These are phyloP conservation scores for Archips xylosteana DNA, from an alignment of 2,888 invertebrate species.

Conservation along the genomic window DNA sequence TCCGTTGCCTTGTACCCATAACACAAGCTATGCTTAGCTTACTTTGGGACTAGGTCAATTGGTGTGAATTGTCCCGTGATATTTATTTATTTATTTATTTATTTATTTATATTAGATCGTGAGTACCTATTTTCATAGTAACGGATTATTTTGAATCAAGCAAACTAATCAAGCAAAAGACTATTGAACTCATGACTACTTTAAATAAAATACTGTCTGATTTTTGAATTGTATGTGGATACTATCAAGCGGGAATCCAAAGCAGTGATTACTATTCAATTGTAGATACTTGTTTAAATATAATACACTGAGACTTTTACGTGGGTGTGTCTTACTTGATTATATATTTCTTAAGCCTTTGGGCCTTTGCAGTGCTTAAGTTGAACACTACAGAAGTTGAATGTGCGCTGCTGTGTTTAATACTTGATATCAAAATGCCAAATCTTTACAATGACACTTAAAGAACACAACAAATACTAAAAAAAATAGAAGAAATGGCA, in stretches of 20 bases:
- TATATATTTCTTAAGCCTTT: not conserved
- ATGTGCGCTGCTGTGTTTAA: slow-evolving; percentile 23
- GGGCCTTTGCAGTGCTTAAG: not conserved
- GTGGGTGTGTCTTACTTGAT: not conserved
- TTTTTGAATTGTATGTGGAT: not conserved
- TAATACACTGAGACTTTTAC: not conserved
- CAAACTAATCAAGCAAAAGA: not conserved
- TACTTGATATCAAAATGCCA: not conserved
- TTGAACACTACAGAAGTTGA: slow-evolving; percentile 23
- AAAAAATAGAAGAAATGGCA: not conserved
- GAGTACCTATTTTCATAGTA: too few species aligned
- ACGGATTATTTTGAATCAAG: not conserved
- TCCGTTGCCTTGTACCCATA: too few species aligned
- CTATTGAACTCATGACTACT: not conserved
- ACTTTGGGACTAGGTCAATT: too few species aligned
- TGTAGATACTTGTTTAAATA: not conserved
- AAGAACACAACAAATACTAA: not conserved
- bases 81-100: too few species aligned
- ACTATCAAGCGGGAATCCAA: not conserved
- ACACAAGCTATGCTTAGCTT: too few species aligned
- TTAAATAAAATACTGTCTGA: not conserved
- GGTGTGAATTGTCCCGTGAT: too few species aligned
- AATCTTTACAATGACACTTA: slow-evolving; percentile 12
- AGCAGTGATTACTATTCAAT: not conserved
- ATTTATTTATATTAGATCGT: too few species aligned